phyloP scores from a whole-genome alignment of 2,888 invertebrate genomes.

The Lysandra coridon region DNA sequence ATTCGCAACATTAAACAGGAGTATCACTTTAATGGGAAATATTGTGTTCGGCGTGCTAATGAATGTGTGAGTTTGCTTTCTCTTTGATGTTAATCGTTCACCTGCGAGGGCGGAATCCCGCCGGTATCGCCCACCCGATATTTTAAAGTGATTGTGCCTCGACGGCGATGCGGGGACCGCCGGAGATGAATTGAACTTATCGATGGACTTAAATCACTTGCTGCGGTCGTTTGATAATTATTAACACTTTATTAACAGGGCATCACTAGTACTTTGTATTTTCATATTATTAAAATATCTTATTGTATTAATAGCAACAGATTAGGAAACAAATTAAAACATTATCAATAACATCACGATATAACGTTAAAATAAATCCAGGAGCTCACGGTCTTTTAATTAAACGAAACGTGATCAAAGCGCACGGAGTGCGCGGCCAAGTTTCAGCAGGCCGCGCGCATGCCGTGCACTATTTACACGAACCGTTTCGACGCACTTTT shows the following conservation, averaged over 20 bases:
- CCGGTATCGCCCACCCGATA: not conserved
- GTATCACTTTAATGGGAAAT: not conserved
- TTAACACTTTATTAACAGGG: not conserved
- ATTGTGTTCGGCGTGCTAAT: not conserved
- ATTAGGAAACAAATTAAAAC: not conserved
- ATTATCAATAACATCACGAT: not conserved
- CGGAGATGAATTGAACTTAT: not conserved
- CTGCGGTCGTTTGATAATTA: not conserved
- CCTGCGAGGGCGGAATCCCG: constrained; percentile 2
- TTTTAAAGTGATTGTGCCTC: not conserved
- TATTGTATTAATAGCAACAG: not conserved
- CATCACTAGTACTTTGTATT: not conserved
- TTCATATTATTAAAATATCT: not conserved
- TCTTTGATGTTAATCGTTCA: constrained; percentile 2
- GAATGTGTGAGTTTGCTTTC: not conserved
- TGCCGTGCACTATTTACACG: no score
- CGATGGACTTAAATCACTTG: not conserved
- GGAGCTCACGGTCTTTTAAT: not conserved
- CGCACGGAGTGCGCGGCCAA: no score
- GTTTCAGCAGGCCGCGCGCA: no score
- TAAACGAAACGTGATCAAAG: not conserved
- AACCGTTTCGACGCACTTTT: no score
- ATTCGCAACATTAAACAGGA: constrained; percentile 7
- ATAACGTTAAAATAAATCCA: not conserved
- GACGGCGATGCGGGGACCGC: not conserved